Conservation (phyloP, 2,888 invertebrate species). For the Gerris lacustris region DNA sequence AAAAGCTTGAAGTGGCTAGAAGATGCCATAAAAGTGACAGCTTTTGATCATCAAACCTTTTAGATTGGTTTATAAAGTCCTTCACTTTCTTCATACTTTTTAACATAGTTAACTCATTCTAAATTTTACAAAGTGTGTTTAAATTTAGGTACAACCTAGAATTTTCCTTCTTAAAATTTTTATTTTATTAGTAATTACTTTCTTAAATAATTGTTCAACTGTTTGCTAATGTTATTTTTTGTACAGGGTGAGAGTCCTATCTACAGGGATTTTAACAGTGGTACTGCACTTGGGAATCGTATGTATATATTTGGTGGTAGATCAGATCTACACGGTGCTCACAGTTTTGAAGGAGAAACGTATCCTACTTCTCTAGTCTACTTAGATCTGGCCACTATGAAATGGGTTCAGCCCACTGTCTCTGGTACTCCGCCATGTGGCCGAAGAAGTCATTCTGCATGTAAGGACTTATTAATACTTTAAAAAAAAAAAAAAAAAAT, state of each 20-base stretch:
- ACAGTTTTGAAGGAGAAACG: conserved; percentile 54
- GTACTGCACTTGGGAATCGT: conserved; percentile 57
- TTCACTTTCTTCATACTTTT: no score
- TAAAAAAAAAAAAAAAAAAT: no score
- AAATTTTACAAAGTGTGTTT: no score
- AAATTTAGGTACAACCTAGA: no score
- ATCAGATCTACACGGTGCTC: conserved; percentile 55
- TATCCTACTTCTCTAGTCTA: conserved; percentile 67
- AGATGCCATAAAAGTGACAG: no score
- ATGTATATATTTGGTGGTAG: conserved; percentile 89
- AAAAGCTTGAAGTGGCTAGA: no score
- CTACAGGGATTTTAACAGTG: conserved; percentile 79
- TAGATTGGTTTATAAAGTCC: no score
- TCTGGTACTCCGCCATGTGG: conserved; percentile 59
- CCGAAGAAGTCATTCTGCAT: conserved; percentile 81
- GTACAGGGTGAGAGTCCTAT: conserved; percentile 41
- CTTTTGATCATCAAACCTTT: no score
- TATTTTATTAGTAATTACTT: no score
- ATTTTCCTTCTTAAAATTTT: no score
- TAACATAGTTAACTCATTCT: no score
- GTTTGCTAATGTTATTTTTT: conserved; percentile 17
- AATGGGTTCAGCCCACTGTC: conserved; percentile 54
- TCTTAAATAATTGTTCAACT: no score
- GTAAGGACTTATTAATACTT: conserved; percentile 42
- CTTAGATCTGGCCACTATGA: conserved; percentile 55